Evolutionary conservation across 2,888 invertebrate genomes (phyloP).

Genomic region (Germaria angustata): DNA sequence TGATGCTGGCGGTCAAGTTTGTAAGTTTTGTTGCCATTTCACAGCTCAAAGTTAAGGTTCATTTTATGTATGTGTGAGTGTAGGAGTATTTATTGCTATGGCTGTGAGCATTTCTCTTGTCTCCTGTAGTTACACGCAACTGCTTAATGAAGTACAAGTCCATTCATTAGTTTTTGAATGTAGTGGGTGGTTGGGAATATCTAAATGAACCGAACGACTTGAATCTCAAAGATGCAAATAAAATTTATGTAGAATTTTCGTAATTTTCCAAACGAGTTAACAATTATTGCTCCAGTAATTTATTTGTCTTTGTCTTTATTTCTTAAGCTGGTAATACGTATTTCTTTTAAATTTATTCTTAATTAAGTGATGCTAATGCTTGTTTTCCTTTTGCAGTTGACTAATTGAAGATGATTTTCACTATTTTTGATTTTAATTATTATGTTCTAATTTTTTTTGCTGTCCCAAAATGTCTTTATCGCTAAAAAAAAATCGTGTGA

Average conservation of each 20-base stretch:
- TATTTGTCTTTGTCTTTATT: constrained; percentile 62
- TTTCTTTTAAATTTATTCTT: constrained; percentile 4
- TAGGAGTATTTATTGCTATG: constrained; percentile 1
- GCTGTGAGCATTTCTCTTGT: neutral
- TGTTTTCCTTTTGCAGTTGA: constrained; percentile 22
- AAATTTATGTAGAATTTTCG: constrained; percentile 63
- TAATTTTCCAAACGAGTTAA: constrained; percentile 70
- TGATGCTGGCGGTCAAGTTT: constrained; percentile 50
- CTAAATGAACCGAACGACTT: constrained; percentile 9
- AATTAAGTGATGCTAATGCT: constrained; percentile 21
- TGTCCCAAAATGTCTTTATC: neutral
- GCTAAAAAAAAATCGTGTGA: neutral
- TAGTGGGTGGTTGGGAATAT: neutral
- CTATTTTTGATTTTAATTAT: neutral
- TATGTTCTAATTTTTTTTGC: constrained; percentile 5
- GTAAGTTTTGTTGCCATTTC: constrained; percentile 25
- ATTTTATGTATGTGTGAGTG: too few relatives aligned
- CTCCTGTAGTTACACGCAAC: constrained; percentile 8
- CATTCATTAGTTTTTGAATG: constrained; percentile 7
- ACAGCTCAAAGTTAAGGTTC: constrained; percentile 44
- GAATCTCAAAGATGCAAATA: neutral
- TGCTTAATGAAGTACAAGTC: constrained; percentile 25
- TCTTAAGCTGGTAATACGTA: neutral
- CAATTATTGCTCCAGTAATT: constrained; percentile 69
- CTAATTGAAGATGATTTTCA: constrained; percentile 28